Evolutionary conservation across 2,888 invertebrate species (phyloP).

Genomic region (Arctia plantaginis): DNA sequence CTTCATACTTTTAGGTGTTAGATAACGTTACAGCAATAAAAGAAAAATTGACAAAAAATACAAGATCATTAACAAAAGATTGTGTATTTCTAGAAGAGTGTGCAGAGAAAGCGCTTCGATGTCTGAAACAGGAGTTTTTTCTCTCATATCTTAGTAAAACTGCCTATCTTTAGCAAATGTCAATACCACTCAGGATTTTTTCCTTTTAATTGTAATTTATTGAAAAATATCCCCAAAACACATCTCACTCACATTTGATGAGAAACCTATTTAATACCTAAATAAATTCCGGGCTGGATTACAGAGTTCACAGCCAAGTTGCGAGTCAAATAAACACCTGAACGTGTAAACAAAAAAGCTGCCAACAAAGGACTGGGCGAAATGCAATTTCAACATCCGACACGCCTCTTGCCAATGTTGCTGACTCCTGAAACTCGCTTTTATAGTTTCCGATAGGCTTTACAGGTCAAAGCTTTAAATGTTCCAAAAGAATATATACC

Average conservation of each 20-base stretch:
- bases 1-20: no score
- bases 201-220: neutral
- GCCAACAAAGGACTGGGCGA: conserved; percentile 61
- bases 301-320: conserved; percentile 17
- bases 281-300: conserved; percentile 11
- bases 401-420: conserved; percentile 53
- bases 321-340: conserved; percentile 56
- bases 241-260: neutral
- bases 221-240: neutral
- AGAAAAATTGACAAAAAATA: no score
- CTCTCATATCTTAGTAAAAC: neutral
- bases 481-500: conserved; percentile 48
- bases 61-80: no score
- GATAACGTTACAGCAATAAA: no score
- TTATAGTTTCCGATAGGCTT: conserved; percentile 51
- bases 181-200: neutral
- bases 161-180: neutral
- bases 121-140: no score
- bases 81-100: no score
- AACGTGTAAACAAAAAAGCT: conserved; percentile 57
- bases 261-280: neutral
- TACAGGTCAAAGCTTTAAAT: conserved; percentile 59
- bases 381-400: conserved; percentile 63
- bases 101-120: neutral
- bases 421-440: conserved; percentile 51